These are phyloP conservation scores for Drosophila borealis DNA, from an alignment of 2,888 invertebrate genomes.

Conservation along the genomic window DNA sequence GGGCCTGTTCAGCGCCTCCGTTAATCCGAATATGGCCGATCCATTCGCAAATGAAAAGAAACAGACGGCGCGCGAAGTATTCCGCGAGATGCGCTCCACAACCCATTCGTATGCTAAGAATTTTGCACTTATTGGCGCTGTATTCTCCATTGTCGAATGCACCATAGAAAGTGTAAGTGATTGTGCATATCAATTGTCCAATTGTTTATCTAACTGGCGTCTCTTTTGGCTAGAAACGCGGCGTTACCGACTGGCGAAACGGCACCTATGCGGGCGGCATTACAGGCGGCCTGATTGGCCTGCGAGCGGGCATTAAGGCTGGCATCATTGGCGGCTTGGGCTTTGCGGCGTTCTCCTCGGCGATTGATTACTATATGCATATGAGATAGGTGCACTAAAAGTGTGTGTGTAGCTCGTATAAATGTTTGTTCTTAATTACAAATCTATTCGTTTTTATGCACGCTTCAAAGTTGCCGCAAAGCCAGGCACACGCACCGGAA, in stretches of 20 bases:
- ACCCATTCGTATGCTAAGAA: conserved; percentile 98
- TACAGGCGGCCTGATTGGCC: conserved; percentile 96
- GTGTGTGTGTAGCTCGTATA: conserved; percentile 39
- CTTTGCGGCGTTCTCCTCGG: conserved; percentile 98
- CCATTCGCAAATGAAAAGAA: conserved; percentile 88
- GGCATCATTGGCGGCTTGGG: conserved; percentile 97
- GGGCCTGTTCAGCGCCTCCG: conserved; percentile 97
- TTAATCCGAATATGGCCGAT: conserved; percentile 93
- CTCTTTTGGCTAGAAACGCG: conserved; percentile 88
- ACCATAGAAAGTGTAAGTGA: conserved; percentile 93
- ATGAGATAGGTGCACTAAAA: conserved; percentile 74
- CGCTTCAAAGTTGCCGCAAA: conserved; percentile 15
- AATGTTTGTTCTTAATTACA: conserved; percentile 61
- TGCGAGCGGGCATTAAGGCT: conserved; percentile 96
- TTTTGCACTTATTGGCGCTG: conserved; percentile 97
- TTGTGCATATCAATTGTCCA: neutral
- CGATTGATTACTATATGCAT: conserved; percentile 98
- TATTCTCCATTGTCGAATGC: conserved; percentile 98
- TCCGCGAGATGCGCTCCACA: conserved; percentile 95
- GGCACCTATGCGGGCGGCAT: conserved; percentile 97
- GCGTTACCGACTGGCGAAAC: conserved; percentile 98
- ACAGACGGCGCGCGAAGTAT: conserved; percentile 94
- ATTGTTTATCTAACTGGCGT: neutral
- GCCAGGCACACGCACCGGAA: conserved; percentile 28
- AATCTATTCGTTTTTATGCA: conserved; percentile 9